Evolutionary conservation across 2,888 invertebrate genomes (phyloP), one percentile per base, ranked within the genome.

Genomic region (Ethmia dodecea): DNA sequence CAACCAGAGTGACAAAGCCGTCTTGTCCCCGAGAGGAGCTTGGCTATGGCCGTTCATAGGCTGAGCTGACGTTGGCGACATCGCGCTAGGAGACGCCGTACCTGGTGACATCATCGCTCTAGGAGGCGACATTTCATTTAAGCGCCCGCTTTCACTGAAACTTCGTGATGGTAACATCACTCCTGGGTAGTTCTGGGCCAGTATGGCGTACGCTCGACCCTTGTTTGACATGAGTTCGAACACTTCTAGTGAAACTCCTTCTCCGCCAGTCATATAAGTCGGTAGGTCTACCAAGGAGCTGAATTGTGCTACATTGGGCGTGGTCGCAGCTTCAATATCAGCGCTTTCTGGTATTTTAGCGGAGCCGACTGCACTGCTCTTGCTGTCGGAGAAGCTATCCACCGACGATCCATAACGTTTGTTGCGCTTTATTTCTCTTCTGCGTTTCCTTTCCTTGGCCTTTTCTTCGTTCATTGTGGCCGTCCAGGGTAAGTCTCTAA

Each of bases 221-320:
- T 89, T 88, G 27, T 89, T 89, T 31, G 92, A 91, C 62, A 93
- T 84, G 47, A 93, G 63, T 62, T 93, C 93, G 45, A 93, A 84
- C 13, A 93, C 93, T 76, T 94, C 94, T 4, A 92, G 67, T 0
- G 94, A 93, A 1, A 94, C 91, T 38, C 91, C 92, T 66, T 94
- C 94, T 0, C 92, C 92, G 43, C 92, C 91, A 29, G 90, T 90
- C 46, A 95, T 90, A 60, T 91, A 96, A 0, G 96, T 96, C 1
- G 96, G 96, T 38, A 96, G 77, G 59, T 93, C 94, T 8, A 96
- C 92, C 50, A 95, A 84, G n/a, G 95, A 95, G 54, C 91, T 92
- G 59, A 91, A 93, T 31, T 90, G 81, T 28, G 92, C 88, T 13
- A 71, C 70, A 29, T 60, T 64, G 0, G 77, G 70, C 3, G 79